A percentile compares a stretch with the other conserved stretches of the same genome.
These are phyloP conservation scores for Podiceps cristatus DNA, from an alignment of 2,113 vertebrate species.

Conservation along the genomic window DNA sequence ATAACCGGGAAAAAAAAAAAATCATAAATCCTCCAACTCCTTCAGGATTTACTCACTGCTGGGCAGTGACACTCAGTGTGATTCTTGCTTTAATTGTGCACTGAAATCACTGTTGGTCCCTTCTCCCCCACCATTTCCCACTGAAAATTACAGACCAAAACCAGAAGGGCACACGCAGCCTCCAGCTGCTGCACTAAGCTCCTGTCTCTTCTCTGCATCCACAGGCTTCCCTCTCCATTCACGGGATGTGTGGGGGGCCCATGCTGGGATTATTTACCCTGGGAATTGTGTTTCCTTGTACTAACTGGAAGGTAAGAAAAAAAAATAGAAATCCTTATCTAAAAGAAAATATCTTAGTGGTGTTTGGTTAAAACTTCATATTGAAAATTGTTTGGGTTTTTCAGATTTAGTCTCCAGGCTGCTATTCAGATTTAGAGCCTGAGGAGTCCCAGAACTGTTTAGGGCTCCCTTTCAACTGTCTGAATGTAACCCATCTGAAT, in stretches of 20 bases:
- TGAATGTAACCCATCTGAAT: not conserved
- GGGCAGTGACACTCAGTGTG: not conserved
- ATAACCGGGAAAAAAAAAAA: not conserved
- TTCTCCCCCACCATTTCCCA: not conserved
- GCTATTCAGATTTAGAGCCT: not conserved
- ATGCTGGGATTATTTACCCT: conserved; percentile 87
- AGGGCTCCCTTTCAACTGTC: not conserved
- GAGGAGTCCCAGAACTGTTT: not conserved
- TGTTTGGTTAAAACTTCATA: not conserved
- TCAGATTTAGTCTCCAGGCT: not conserved
- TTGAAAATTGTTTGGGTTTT: not conserved
- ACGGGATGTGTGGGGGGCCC: conserved; percentile 89
- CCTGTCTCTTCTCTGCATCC: not conserved
- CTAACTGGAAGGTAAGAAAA: conserved; percentile 85
- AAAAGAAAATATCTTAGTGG: not conserved
- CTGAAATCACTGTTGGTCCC: not conserved
- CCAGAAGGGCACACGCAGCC: rapidly evolving
- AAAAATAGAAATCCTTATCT: not conserved
- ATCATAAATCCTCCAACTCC: not conserved
- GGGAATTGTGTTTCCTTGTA: conserved; percentile 87
- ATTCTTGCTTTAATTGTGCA: not conserved
- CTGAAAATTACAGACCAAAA: not conserved
- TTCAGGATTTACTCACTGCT: not conserved
- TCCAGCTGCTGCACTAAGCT: not conserved
- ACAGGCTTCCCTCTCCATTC: conserved; percentile 88